These are phyloP conservation scores for Bimastos eiseni DNA, from an alignment of 2,888 invertebrate genomes.

Conservation along the genomic window DNA sequence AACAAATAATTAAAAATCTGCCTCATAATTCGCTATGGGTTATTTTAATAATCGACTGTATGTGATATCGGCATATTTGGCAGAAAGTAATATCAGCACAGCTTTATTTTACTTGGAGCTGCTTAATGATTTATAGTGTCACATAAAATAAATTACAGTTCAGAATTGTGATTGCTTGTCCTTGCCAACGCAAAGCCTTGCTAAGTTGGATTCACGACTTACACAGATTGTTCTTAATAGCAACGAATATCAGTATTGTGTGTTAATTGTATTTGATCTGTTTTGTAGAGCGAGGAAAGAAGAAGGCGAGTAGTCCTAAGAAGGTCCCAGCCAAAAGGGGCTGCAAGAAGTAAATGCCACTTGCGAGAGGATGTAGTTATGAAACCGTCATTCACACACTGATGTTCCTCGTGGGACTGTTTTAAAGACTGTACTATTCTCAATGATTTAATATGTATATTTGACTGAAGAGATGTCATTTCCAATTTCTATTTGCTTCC, in stretches of 20 bases:
- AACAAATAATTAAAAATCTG: no score
- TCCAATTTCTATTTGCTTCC: neutral
- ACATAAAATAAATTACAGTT: neutral
- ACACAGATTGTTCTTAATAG: neutral
- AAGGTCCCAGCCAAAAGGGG: neutral
- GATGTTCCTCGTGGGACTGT: neutral
- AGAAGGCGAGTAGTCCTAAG: neutral
- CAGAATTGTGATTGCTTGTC: neutral
- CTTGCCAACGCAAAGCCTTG: neutral
- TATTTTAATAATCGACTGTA: no score
- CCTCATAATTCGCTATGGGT: no score
- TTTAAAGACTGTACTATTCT: neutral
- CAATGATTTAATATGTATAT: constrained; percentile 13
- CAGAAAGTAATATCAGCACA: no score
- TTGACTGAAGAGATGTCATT: neutral
- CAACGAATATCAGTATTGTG: neutral
- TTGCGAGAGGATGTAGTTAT: neutral
- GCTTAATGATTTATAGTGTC: neutral
- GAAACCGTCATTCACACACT: neutral
- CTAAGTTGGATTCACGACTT: neutral
- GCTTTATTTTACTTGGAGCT: neutral
- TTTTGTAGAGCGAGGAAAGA: neutral
- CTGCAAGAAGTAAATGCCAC: neutral
- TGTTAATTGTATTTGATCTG: neutral
- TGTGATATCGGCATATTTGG: no score